Conservation (phyloP, 2,113 vertebrate genomes). For the Vulpes ferrilata region DNA sequence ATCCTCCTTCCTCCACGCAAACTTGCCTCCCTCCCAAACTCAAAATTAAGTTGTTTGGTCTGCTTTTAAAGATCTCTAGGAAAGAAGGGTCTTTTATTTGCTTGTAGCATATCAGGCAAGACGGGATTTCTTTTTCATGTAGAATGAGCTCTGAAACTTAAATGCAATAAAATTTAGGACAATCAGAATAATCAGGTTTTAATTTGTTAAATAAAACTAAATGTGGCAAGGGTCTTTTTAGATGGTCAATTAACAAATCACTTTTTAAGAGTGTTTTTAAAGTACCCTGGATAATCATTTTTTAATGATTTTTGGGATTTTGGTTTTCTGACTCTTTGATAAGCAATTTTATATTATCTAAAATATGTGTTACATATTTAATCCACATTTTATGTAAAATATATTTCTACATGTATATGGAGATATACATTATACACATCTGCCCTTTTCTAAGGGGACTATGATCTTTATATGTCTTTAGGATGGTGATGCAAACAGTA, state of each 20-base stretch:
- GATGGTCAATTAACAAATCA: conserved; percentile 16
- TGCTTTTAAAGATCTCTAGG: conserved; percentile 46
- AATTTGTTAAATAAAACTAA: conserved; percentile 52
- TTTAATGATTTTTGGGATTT: not conserved
- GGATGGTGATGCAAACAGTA: conserved; percentile 13
- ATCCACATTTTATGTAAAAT: conserved; percentile 49
- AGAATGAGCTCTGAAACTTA: conserved; percentile 32
- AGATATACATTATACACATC: not conserved
- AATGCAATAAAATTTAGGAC: conserved; percentile 52
- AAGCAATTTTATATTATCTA: conserved; percentile 57
- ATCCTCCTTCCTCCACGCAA: conserved; percentile 11
- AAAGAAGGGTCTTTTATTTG: conserved; percentile 52
- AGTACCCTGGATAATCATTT: conserved; percentile 35
- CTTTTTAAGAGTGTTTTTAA: conserved; percentile 56
- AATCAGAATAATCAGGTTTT: conserved; percentile 23
- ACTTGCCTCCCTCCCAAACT: not conserved
- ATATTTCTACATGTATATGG: not conserved
- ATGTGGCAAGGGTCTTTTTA: not conserved
- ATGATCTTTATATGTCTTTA: conserved; percentile 35
- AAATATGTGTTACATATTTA: conserved; percentile 13
- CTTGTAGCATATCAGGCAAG: not conserved
- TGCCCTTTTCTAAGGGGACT: not conserved
- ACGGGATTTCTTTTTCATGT: conserved; percentile 50
- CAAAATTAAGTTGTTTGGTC: conserved; percentile 37
- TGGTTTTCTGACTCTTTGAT: conserved; percentile 56